Evolutionary conservation across 1,140 invertebrate genomes (phyloP).

Genomic region (Augochlora pura): DNA sequence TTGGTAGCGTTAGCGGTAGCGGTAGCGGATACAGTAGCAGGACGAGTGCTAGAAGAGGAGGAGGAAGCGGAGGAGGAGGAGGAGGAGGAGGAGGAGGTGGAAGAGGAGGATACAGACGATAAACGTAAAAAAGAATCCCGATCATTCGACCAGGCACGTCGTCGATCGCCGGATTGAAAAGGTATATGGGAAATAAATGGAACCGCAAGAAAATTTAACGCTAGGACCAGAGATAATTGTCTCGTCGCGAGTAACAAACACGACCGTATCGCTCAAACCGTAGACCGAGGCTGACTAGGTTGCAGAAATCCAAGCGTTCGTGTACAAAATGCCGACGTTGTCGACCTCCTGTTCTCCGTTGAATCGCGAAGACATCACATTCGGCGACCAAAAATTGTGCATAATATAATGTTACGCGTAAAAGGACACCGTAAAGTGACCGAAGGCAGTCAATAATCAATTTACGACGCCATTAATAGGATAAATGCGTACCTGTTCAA

Average conservation of each 20-base stretch:
- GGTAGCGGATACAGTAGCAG: conserved; percentile 35
- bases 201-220: neutral
- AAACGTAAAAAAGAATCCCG: no score
- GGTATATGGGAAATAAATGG: neutral
- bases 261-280: neutral
- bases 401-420: no score
- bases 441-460: no score
- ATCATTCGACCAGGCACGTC: neutral
- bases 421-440: no score
- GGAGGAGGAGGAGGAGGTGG: conserved; percentile 36
- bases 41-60: neutral
- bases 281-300: no score
- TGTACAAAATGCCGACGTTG: neutral
- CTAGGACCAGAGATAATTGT: neutral
- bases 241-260: neutral
- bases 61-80: conserved; percentile 22
- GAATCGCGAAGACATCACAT: no score
- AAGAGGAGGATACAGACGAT: conserved; percentile 33
- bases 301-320: no score
- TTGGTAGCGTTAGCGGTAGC: no score
- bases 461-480: no score
- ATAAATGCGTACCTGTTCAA: no score
- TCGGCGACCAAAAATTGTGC: no score
- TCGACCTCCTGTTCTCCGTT: no score
- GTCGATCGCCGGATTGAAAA: neutral